These are phyloP conservation scores for Minunthozetes semirufus DNA, from an alignment of 2,888 invertebrate genomes.

Conservation along the genomic window DNA sequence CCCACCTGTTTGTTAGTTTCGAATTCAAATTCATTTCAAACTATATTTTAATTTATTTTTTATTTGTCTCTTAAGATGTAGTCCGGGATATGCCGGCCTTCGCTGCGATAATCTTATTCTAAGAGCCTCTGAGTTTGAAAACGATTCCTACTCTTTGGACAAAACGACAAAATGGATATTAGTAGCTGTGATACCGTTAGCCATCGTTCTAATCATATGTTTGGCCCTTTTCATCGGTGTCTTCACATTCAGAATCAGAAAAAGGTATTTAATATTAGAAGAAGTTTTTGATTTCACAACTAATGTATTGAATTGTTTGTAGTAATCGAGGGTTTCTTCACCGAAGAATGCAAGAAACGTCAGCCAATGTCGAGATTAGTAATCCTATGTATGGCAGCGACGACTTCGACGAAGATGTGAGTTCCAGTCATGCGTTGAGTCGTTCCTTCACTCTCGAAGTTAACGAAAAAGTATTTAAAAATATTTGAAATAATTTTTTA, in stretches of 20 bases:
- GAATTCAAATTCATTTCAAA: conserved; percentile 37
- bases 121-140: background rate
- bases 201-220: conserved; percentile 4
- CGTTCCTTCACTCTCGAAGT: conserved; percentile 2
- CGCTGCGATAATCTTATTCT: conserved; percentile 15
- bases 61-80: conserved; percentile 21
- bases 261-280: conserved; percentile 36
- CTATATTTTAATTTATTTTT: background rate
- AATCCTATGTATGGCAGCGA: conserved; percentile 82
- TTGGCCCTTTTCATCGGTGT: conserved; percentile 29
- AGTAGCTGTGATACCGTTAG: conserved; percentile 21
- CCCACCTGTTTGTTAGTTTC: conserved; percentile 50
- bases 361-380: conserved; percentile 62
- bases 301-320: conserved; percentile 40
- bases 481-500: conserved; percentile 27
- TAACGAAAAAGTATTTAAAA: conserved; percentile 22
- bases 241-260: conserved; percentile 38
- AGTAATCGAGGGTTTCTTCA: conserved; percentile 66
- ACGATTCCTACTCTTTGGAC: background rate
- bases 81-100: conserved; percentile 21
- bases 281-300: background rate
- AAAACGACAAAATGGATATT: conserved; percentile 28
- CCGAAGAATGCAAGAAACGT: conserved; percentile 68
- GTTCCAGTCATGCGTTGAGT: background rate
- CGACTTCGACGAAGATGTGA: conserved; percentile 54